Evolutionary conservation across 2,797 vertebrate species (phyloP), one percentile per base, ranked within the genome.

Genomic region (Lateolabrax maculatus): DNA sequence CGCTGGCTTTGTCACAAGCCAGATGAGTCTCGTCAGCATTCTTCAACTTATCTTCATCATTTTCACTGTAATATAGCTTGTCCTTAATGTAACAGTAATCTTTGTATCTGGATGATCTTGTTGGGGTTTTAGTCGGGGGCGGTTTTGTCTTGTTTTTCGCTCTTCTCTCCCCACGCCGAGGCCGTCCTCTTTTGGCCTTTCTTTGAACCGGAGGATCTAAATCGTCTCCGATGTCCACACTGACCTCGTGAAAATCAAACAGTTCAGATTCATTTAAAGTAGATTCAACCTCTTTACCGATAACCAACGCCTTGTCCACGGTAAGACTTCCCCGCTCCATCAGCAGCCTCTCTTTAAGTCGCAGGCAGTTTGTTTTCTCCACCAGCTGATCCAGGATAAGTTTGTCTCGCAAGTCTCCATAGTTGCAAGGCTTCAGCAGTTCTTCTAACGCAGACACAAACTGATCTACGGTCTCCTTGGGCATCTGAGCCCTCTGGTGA

Each of bases 381-480:
- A 91, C 86, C 64, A 94, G 78, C 66, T 93, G 93, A 81, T 84
- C 69, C 27, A 93, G 75, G 48, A 94, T 46, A 1, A 89, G 79
- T 51, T 84, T 39, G 5, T 91, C 85, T 29, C 81, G 70, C 0
- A 51, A 21, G 71, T 70, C 66, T 62, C 75, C 76, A 10, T 75
- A 80, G 52, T 63, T 71, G 61, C 87, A 92, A 9, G 79, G 83
- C 39, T 52, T 81, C 48, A 90, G 79, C 58, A 93, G 83, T 5
- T 87, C 78, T 16, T 84, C 58, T 72, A 94, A 67, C 0, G 78
- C 87, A 1, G 66, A 83, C n/a, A 90, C 81, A 69, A 93, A 94
- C 73, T 91, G 74, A 11, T 66, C 84, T 0, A 82, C 67, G 2
- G 81, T 86, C 85, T 94, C 93, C 41, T 84, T 90, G 0, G 88